Conservation (phyloP, 1,140 invertebrate genomes). For the Caenorhabditis tropicalis region DNA sequence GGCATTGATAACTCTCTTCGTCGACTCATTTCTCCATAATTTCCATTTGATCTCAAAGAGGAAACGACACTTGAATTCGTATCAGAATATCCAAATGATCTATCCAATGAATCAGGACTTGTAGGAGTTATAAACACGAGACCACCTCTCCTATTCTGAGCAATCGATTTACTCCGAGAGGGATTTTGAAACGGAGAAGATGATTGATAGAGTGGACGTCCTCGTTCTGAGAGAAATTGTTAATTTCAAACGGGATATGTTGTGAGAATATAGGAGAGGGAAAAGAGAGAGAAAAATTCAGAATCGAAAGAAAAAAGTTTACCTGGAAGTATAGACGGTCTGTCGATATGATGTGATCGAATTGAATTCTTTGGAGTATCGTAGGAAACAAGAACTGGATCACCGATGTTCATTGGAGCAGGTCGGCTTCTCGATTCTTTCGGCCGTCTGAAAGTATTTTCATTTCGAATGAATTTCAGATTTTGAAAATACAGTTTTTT, state of each 20-base stretch:
- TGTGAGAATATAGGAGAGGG: background rate
- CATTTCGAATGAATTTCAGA: background rate
- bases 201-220: background rate
- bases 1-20: constrained; percentile 27
- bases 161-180: background rate
- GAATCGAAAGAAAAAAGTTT: background rate
- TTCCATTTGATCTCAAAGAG: constrained; percentile 9
- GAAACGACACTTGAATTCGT: constrained; percentile 10
- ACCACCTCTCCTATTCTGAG: constrained; percentile 9
- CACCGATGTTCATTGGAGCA: constrained; percentile 39
- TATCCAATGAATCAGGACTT: constrained; percentile 4
- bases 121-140: constrained; percentile 11
- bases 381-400: constrained; percentile 45
- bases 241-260: background rate
- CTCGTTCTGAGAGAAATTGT: background rate
- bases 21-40: constrained; percentile 1
- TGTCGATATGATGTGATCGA: constrained; percentile 8
- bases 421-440: constrained; percentile 1
- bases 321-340: constrained; percentile 16
- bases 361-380: constrained; percentile 39
- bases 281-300: background rate
- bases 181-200: background rate
- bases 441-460: background rate
- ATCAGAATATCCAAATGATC: background rate
- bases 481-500: too few species aligned